phyloP scores from a whole-genome alignment of 2,113 vertebrate genomes.

The Ursus arctos region DNA sequence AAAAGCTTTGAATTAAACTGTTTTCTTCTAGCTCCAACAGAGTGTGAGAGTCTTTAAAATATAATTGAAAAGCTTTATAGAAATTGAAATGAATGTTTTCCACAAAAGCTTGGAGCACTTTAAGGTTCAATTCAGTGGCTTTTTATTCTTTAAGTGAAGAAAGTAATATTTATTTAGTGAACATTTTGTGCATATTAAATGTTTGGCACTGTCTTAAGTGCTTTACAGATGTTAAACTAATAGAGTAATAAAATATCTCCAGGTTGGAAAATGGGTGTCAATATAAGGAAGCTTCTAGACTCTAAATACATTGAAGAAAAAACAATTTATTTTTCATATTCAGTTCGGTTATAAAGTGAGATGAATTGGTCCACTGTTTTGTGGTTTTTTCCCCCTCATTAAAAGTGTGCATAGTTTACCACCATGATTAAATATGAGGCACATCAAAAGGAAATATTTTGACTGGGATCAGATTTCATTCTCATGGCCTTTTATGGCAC shows the following conservation, averaged over 20 bases:
- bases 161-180: conserved; percentile 20
- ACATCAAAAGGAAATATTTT: conserved; percentile 39
- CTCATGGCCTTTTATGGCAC: background rate
- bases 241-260: conserved; percentile 34
- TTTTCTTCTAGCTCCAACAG: conserved; percentile 19
- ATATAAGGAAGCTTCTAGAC: background rate
- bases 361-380: background rate
- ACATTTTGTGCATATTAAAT: conserved; percentile 11
- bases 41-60: conserved; percentile 43
- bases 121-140: background rate
- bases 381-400: background rate
- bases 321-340: conserved; percentile 36
- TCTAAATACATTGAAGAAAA: conserved; percentile 28
- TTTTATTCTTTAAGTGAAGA: background rate
- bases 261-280: background rate
- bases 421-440: conserved; percentile 2
- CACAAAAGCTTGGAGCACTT: conserved; percentile 13
- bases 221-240: conserved; percentile 42
- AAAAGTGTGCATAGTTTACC: background rate
- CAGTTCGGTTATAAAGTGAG: conserved; percentile 48
- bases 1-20: conserved; percentile 22
- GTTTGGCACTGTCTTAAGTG: background rate
- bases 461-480: background rate
- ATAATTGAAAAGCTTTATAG: conserved; percentile 41
- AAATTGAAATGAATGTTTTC: conserved; percentile 40